Evolutionary conservation across 2,888 invertebrate genomes (phyloP), one percentile per base, ranked within the genome.

Genomic region (Oscheius sp.): DNA sequence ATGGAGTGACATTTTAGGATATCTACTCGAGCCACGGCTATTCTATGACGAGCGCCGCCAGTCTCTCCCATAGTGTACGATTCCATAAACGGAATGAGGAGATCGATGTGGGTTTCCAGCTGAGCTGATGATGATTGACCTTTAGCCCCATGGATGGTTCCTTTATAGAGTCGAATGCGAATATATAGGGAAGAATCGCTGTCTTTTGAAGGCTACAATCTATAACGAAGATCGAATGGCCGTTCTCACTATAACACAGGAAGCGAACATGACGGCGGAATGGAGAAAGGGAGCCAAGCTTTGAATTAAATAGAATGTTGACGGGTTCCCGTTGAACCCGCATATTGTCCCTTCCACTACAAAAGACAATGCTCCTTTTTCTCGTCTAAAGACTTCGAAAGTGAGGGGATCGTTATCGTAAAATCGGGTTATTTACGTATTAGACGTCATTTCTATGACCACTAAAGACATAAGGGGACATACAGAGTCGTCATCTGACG

Each of bases 141-240:
- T 49, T 51, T 20, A 64, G 64, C 51, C 64, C 3, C 64, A 64
- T 30, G 64, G 30, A 3, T 64, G 64, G 64, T 64, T 51, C 41
- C 41, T 64, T 8, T 51, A 28, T 28, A 36, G 64, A 20, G 30
- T 45, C 26, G 64, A 64, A 33, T 51, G 50, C 44, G 64, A 51
- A 2, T 22, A n/a, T 36, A 8, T 51, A 6, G 50, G 44, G 1
- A 12, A 17, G 1, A 26, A 38, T 22, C 36, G 64, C 5, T 50
- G 51, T 17, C 36, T 28, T 2, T 9, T 64, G 22, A 38, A n/a
- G 17, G 51, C 38, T 9, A 33, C 14, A 17, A 36, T 64, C 28
- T 64, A 64, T n/a, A 44, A 64, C 32, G 24, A 24, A n/a, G 36
- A 64, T 26, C 50, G 41, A 24, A 20, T 20, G n/a, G 50, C 51